phyloP scores from a whole-genome alignment of 2,797 vertebrate species.

The Zenarchopterus dispar region DNA sequence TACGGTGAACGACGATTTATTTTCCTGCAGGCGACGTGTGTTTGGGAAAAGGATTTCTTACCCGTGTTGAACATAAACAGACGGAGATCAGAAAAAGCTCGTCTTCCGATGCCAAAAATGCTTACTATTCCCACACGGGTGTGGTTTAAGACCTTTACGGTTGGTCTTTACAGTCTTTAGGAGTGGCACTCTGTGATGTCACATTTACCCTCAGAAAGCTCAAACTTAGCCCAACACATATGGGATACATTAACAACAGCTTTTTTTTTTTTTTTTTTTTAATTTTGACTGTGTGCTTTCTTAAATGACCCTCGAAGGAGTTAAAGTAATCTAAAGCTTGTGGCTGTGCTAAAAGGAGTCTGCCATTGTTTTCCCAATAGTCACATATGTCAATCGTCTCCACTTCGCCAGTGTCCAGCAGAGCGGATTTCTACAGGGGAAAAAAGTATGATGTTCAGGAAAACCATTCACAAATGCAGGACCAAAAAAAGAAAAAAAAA shows the following conservation, averaged over 20 bases:
- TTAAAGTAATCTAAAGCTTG: slow-evolving; percentile 25
- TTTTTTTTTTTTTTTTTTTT: slow-evolving; percentile 13
- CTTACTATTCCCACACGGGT: slow-evolving; percentile 47
- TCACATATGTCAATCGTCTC: slow-evolving; percentile 19
- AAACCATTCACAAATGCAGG: not conserved
- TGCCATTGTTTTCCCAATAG: slow-evolving; percentile 28
- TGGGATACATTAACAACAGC: slow-evolving; percentile 44
- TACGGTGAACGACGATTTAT: slow-evolving; percentile 15
- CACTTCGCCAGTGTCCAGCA: slow-evolving; percentile 10
- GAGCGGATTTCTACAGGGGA: slow-evolving; percentile 1
- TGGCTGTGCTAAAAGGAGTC: slow-evolving; percentile 34
- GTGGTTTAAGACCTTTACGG: slow-evolving; percentile 35
- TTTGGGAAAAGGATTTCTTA: slow-evolving; percentile 40
- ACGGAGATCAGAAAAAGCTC: slow-evolving; percentile 40
- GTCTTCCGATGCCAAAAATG: slow-evolving; percentile 5
- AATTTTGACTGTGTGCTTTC: slow-evolving; percentile 5
- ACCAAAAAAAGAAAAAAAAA: not conserved
- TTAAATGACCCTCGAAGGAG: slow-evolving; percentile 35
- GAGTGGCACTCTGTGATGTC: slow-evolving; percentile 44
- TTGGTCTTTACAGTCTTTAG: slow-evolving; percentile 28
- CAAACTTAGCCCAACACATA: slow-evolving; percentile 46
- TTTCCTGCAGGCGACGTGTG: slow-evolving; percentile 34
- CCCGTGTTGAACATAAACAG: slow-evolving; percentile 40
- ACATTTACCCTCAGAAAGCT: slow-evolving; percentile 30
- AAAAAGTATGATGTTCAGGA: not conserved